These are phyloP conservation scores for Caenorhabditis sp. DNA, from an alignment of 2,888 invertebrate genomes.

Conservation along the genomic window DNA sequence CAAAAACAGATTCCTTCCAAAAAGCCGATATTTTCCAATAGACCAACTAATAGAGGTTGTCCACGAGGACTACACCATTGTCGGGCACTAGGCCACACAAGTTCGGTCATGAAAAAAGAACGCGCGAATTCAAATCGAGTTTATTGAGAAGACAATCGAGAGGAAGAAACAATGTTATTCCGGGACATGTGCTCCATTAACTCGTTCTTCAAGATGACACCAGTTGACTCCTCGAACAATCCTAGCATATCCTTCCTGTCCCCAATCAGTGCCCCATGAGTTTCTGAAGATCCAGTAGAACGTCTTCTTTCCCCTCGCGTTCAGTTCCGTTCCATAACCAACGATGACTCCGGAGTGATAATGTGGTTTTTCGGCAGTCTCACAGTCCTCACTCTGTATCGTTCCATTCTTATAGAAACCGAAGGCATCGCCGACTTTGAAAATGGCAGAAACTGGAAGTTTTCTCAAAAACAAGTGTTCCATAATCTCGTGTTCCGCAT, in stretches of 20 bases:
- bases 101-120: background rate
- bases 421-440: conserved; percentile 26
- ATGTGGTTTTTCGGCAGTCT: background rate
- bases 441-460: conserved; percentile 39
- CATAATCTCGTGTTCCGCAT: conserved; percentile 37
- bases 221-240: conserved; percentile 28
- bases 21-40: too few relatives aligned
- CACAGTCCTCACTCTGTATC: background rate
- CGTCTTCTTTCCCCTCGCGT: background rate
- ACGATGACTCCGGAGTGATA: conserved; percentile 54
- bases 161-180: conserved; percentile 8
- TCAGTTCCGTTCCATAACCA: conserved; percentile 29
- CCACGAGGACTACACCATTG: background rate
- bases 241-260: conserved; percentile 20
- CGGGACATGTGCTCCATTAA: conserved; percentile 13
- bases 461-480: conserved; percentile 17
- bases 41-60: background rate
- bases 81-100: background rate
- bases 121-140: background rate
- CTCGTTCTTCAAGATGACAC: conserved; percentile 36
- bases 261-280: conserved; percentile 47
- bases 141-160: background rate
- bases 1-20: background rate
- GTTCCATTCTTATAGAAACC: background rate
- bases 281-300: conserved; percentile 51